Conservation (phyloP, 2,113 vertebrate species). For the Mormoops blainvillei region DNA sequence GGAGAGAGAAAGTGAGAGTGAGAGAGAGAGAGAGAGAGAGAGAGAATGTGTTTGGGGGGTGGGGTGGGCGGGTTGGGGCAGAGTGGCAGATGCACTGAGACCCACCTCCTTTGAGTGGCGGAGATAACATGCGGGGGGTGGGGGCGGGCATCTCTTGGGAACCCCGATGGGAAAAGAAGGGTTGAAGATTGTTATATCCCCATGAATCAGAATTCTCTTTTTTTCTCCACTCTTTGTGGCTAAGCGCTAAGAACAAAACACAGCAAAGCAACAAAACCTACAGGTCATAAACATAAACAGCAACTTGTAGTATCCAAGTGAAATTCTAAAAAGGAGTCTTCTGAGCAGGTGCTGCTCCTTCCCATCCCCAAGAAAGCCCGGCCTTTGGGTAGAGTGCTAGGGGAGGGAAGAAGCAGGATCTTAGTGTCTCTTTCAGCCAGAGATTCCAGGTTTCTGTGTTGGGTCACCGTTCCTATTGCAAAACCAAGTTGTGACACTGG, state of each 20-base stretch:
- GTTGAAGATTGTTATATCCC: background rate
- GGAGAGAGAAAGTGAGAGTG: too few species aligned
- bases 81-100: background rate
- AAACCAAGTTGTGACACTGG: background rate
- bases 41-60: accelerated
- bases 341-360: background rate
- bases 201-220: background rate
- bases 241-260: background rate
- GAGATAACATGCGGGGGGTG: background rate
- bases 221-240: background rate
- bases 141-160: background rate
- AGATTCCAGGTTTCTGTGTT: background rate
- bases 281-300: background rate
- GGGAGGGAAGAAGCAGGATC: background rate
- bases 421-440: background rate
- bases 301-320: background rate
- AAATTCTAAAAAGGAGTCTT: background rate
- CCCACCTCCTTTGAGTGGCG: background rate
- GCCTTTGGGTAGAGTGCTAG: background rate
- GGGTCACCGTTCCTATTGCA: background rate
- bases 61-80: too few species aligned
- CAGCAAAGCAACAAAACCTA: background rate
- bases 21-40: too few species aligned
- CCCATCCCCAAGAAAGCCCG: background rate
- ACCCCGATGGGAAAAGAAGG: background rate